Evolutionary conservation across 1,140 invertebrate genomes (phyloP).

Genomic region (Dreissena polymorpha): DNA sequence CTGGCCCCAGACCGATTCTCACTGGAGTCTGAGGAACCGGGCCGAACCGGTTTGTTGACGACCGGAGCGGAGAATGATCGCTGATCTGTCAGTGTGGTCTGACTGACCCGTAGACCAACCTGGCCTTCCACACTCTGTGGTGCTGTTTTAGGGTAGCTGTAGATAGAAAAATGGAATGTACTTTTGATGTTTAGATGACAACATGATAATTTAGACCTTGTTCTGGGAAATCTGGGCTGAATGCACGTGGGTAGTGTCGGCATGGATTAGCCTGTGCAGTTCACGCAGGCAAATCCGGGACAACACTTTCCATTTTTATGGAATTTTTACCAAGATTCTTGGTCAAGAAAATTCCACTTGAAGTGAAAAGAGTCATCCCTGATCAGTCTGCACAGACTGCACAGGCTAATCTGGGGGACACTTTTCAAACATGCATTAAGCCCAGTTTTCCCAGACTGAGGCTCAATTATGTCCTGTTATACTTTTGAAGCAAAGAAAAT

Average conservation of each 20-base stretch:
- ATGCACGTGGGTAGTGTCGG: background rate
- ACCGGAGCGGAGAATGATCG: slow-evolving; percentile 65
- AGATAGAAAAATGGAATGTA: slow-evolving; percentile 32
- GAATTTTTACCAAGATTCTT: too few relatives aligned
- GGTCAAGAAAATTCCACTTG: too few relatives aligned
- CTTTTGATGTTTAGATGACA: background rate
- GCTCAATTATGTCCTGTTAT: too few relatives aligned
- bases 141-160: slow-evolving; percentile 72
- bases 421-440: too few relatives aligned
- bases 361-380: too few relatives aligned
- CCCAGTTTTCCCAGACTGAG: too few relatives aligned
- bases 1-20: slow-evolving; percentile 63
- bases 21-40: slow-evolving; percentile 68
- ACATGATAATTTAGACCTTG: too few relatives aligned
- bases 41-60: slow-evolving; percentile 60
- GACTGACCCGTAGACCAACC: slow-evolving; percentile 57
- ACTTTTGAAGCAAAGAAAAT: too few relatives aligned
- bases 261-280: background rate
- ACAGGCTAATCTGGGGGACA: too few relatives aligned
- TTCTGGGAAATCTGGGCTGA: background rate
- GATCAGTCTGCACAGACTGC: too few relatives aligned
- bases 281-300: background rate
- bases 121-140: slow-evolving; percentile 68
- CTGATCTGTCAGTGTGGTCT: slow-evolving; percentile 28
- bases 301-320: too few relatives aligned